phyloP scores from a whole-genome alignment of 2,888 invertebrate species.

The Suillia variegata region DNA sequence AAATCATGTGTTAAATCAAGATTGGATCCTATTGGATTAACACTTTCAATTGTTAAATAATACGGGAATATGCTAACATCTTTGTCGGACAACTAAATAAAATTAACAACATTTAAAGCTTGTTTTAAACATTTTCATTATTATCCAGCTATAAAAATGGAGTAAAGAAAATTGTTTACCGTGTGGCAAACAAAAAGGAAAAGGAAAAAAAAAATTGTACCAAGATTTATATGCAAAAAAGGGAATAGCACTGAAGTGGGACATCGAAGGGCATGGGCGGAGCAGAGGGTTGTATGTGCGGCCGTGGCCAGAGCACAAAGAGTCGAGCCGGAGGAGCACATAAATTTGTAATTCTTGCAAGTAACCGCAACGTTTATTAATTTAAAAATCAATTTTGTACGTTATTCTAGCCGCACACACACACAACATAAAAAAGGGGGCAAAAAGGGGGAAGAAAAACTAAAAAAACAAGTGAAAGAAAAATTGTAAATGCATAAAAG shows the following conservation, averaged over 20 bases:
- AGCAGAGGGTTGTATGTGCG: constrained; percentile 29
- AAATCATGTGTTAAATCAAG: too few relatives aligned
- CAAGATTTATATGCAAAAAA: constrained; percentile 50
- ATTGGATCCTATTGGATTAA: too few relatives aligned
- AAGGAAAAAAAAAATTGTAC: constrained; percentile 24
- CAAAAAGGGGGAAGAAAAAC: background rate
- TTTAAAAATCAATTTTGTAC: constrained; percentile 56
- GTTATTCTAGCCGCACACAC: constrained; percentile 33
- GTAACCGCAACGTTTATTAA: constrained; percentile 54
- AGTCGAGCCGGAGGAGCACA: constrained; percentile 34
- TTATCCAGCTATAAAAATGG: constrained; percentile 11
- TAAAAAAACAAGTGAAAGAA: background rate
- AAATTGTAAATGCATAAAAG: constrained; percentile 12
- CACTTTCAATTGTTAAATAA: too few relatives aligned
- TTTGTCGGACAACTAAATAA: too few relatives aligned
- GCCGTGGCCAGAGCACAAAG: too few relatives aligned
- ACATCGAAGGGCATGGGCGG: background rate
- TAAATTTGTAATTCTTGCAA: constrained; percentile 54
- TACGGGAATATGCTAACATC: too few relatives aligned
- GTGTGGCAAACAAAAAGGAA: background rate
- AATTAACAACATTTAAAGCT: too few relatives aligned
- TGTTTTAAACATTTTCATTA: too few relatives aligned
- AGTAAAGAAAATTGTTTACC: constrained; percentile 23
- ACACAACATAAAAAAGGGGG: background rate
- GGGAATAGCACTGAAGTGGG: background rate